Conservation (phyloP, 2,888 invertebrate genomes). For the Polietes domitor region DNA sequence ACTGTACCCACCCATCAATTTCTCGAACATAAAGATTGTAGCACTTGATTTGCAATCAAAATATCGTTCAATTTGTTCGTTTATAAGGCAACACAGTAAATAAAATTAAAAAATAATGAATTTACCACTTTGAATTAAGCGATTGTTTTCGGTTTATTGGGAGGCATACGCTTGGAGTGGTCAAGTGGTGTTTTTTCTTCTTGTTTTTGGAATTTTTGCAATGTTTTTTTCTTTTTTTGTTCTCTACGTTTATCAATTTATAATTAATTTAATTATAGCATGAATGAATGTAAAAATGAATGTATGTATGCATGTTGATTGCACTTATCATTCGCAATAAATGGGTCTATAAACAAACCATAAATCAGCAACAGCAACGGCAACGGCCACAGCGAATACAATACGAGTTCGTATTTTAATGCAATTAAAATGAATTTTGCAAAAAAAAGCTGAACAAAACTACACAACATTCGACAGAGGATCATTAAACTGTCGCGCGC, state of each 20-base stretch:
- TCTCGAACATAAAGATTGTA: not conserved
- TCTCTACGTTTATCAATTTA: not conserved
- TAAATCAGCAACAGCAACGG: not conserved
- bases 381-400: not conserved
- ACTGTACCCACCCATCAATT: not conserved
- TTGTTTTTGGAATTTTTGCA: no score
- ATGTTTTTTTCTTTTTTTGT: not conserved
- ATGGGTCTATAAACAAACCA: not conserved
- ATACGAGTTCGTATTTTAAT: not conserved
- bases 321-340: not conserved
- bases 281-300: not conserved
- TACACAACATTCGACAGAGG: not conserved
- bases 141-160: not conserved
- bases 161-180: not conserved
- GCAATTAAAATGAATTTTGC: not conserved
- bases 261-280: constrained; percentile 6
- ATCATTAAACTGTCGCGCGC: not conserved
- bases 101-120: not conserved
- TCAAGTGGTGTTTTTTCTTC: not conserved
- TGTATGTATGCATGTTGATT: not conserved
- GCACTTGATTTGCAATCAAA: constrained; percentile 5
- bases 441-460: not conserved
- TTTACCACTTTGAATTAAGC: not conserved
- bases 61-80: not conserved
- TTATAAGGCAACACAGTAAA: not conserved